Percentiles rank a stretch among this genome's conserved stretches.
Evolutionary conservation across 2,113 vertebrate genomes (phyloP).

Genomic region (Nothobranchius furzeri): DNA sequence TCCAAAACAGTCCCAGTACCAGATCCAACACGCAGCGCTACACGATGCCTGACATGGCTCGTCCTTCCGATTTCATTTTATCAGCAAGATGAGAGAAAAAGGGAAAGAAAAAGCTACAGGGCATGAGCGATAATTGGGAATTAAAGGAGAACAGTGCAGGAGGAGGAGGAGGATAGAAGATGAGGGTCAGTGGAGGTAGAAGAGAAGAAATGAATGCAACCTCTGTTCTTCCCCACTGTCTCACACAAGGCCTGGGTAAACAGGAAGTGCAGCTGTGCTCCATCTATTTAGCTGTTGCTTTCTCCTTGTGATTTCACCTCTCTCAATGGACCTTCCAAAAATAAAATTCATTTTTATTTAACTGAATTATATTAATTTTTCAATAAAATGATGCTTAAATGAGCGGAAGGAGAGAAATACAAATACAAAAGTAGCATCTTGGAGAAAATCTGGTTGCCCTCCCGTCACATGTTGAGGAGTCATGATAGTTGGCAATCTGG

Average conservation of each 20-base stretch:
- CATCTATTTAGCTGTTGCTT: slow-evolving; percentile 36
- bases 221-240: slow-evolving; percentile 71
- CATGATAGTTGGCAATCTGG: slow-evolving; percentile 94
- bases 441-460: slow-evolving; percentile 65
- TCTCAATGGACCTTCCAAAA: slow-evolving; percentile 42
- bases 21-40: background rate
- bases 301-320: slow-evolving; percentile 20
- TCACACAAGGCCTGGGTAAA: slow-evolving; percentile 73
- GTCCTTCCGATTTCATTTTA: slow-evolving; percentile 42
- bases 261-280: slow-evolving; percentile 79
- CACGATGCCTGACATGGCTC: slow-evolving; percentile 1
- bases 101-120: slow-evolving; percentile 14
- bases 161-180: slow-evolving; percentile 37
- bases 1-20: slow-evolving; percentile 2
- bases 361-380: background rate
- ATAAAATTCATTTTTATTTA: slow-evolving; percentile 48
- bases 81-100: slow-evolving; percentile 33
- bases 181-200: slow-evolving; percentile 67
- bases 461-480: slow-evolving; percentile 56
- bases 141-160: slow-evolving; percentile 38
- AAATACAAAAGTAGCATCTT: slow-evolving; percentile 57
- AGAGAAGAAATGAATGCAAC: slow-evolving; percentile 69
- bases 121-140: slow-evolving; percentile 28
- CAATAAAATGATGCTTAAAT: background rate
- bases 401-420: background rate